Base-by-base conservation (phyloP, 2,113 vertebrate genomes). In the Motacilla alba region DNA sequence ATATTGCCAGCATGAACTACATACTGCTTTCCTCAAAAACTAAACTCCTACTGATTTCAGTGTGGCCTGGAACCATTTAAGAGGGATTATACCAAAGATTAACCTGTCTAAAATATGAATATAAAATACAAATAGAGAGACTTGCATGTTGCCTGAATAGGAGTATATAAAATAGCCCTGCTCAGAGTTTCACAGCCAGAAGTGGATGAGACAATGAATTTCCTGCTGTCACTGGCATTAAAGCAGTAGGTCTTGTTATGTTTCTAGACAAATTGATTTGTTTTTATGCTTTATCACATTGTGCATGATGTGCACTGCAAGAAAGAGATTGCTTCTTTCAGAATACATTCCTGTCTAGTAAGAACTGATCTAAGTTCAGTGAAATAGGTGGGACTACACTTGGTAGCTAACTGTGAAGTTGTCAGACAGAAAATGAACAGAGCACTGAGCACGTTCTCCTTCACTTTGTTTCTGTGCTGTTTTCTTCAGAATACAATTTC, bases 271-370 rank as follows among this genome's bases (percentile, higher is more conserved):
- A 83, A 93, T 35, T 26, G 55, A 76, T 89, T 86, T 88, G 37
- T 6, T 89, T 94, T 91, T 64, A 91, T 88, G 83, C 85, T 86
- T 83, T 95, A 92, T 80, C 88, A 86, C 64, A 63, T 33, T 86
- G 59, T 0, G 0, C 6, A 4, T 52, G 44, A 83, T 74, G 59
- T 52, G 53, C 76, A 66, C 18, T 50, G 55, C 4, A 2, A 96
- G 63, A 73, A 94, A 56, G 35, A 93, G 49, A 80, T 53, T 90
- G n/a, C n/a, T 91, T 60, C 44, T 72, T 82, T 88, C 50, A 46
- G 68, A 85, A 66, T 18, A 59, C 24, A 69, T 33, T 69, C 66
- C 28, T 79, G 13, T 31, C 20, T 37, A 53, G 62, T 46, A 60
- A 53, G 47, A 93, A 33, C 53, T 77, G 53, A 49, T 20, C 10